Evolutionary conservation across 2,888 invertebrate species (phyloP), one percentile per base, ranked within the genome.

Genomic region (Hyles lineata): DNA sequence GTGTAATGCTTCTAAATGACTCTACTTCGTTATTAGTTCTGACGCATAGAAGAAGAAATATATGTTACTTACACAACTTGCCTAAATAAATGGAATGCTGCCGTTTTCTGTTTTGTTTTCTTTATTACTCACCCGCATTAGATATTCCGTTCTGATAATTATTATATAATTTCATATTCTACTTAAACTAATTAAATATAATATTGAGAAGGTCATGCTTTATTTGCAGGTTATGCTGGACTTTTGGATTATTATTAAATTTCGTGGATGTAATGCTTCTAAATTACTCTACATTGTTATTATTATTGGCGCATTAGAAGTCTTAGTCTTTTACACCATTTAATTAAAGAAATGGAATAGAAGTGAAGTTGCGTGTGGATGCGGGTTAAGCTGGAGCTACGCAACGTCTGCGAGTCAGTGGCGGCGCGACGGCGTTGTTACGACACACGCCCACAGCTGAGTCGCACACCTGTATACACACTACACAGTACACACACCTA

Each of bases 401-500:
- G 91, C 90, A 90, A 88, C 87, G 86, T 85, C 89, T 71, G 71
- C 71, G 90, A 89, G 90, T 87, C 87, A 78, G 83, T 76, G 62
- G 62, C 72, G 79, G 79, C 79, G 80, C 82, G 84, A 81, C 80
- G 75, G 81, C 77, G 81, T 67, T 50, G 86, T 94, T 93, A 91
- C 93, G 89, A 90, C 92, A 92, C 85, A 91, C 91, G 82, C 92
- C 85, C 84, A 91, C 91, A 88, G 77, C 77, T 75, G 77, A 83
- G 82, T 76, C 75, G 72, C 74, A 78, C 81, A 83, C 82, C 80
- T 82, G 76, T 75, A 70, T 50, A 76, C 78, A 78, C 78, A 29
- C 5, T 29, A 74, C 82, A n/a, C n/a, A n/a, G n/a, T n/a, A n/a
- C n/a, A 78, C 80, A 77, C 83, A 79, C 76, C 76, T 80, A 73